These are phyloP conservation scores for Malurus splendens DNA, from an alignment of 2,797 vertebrate genomes.

Conservation along the genomic window DNA sequence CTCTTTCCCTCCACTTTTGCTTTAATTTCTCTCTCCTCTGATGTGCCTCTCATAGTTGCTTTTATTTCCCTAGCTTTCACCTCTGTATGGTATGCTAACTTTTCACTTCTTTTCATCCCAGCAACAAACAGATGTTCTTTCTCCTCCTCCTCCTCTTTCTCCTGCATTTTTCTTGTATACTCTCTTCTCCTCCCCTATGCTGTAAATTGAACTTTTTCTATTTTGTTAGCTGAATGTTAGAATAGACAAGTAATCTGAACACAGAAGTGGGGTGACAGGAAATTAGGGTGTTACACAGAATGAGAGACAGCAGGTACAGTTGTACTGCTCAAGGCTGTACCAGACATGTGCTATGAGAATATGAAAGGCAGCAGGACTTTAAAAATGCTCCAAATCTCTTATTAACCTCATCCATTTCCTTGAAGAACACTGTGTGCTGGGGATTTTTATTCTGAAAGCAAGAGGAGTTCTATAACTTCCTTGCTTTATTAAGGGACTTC, in stretches of 20 bases:
- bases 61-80: not conserved
- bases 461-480: not conserved
- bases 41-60: not conserved
- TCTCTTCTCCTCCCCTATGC: not conserved
- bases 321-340: not conserved
- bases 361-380: not conserved
- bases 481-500: not conserved
- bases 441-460: not conserved
- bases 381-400: not conserved
- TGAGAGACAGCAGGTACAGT: not conserved
- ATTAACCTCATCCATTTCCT: not conserved
- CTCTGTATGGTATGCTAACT: not conserved
- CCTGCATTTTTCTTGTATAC: not conserved
- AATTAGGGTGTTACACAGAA: not conserved
- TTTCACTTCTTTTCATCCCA: not conserved
- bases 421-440: not conserved
- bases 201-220: not conserved
- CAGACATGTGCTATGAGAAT: not conserved
- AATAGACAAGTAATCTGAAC: not conserved
- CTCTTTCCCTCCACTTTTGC: not conserved
- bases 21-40: not conserved
- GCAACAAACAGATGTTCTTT: not conserved
- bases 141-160: not conserved
- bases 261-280: not conserved
- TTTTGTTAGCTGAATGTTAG: not conserved